Percentiles rank a stretch among this genome's conserved stretches.
Evolutionary conservation across 2,888 invertebrate species (phyloP).

Genomic region (Marronus borbonicus): DNA sequence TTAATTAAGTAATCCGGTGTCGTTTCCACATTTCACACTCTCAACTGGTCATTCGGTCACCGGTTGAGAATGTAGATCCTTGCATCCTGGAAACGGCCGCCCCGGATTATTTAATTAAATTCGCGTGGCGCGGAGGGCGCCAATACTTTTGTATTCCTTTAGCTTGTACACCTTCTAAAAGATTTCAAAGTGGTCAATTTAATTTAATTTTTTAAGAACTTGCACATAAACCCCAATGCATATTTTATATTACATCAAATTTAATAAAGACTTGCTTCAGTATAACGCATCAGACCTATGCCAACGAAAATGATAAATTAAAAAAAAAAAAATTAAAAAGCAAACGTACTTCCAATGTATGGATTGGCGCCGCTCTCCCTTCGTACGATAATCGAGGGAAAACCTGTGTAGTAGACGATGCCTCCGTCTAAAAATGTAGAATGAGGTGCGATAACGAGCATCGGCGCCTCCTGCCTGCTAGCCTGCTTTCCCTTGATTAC

Average conservation of each 20-base stretch:
- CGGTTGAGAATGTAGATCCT: too few species aligned
- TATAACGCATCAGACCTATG: neutral
- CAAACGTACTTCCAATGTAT: constrained; percentile 88
- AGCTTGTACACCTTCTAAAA: too few species aligned
- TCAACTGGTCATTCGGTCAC: too few species aligned
- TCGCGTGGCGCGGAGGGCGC: too few species aligned
- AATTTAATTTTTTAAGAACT: too few species aligned
- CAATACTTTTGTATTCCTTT: too few species aligned
- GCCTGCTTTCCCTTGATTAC: constrained; percentile 84
- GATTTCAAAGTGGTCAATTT: too few species aligned
- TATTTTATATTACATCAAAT: neutral
- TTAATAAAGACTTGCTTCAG: neutral
- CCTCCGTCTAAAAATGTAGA: constrained; percentile 92
- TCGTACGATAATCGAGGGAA: constrained; percentile 88
- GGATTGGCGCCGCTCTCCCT: constrained; percentile 85
- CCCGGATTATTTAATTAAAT: too few species aligned
- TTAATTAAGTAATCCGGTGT: too few species aligned
- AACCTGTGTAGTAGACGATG: constrained; percentile 85
- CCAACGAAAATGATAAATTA: constrained; percentile 28
- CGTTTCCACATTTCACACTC: too few species aligned
- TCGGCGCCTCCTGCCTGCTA: constrained; percentile 84
- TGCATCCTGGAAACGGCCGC: too few species aligned
- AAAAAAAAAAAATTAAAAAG: constrained; percentile 51
- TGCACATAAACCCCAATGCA: too few species aligned
- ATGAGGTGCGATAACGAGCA: constrained; percentile 90